Evolutionary conservation across 2,113 vertebrate genomes (phyloP).

Genomic region (Chlorodrepanis virens): DNA sequence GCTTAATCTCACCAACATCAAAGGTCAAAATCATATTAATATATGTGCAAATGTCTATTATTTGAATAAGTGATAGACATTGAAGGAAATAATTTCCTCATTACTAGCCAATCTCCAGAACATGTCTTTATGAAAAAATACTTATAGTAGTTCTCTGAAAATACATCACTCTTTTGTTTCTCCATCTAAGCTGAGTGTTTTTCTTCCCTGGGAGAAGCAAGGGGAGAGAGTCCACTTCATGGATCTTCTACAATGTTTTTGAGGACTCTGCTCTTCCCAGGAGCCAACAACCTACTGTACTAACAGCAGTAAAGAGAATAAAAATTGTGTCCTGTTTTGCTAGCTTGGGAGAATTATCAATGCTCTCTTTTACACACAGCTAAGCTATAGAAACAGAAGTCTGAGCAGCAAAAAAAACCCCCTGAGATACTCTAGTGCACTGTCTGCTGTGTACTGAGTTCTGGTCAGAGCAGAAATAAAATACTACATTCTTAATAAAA

Average conservation of each 20-base stretch:
- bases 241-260: not conserved
- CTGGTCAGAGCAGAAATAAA: not conserved
- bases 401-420: not conserved
- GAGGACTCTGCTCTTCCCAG: not conserved
- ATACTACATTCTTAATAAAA: not conserved
- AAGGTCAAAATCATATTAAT: not conserved
- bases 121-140: not conserved
- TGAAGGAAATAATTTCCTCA: not conserved
- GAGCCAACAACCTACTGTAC: not conserved
- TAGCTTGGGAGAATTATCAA: not conserved
- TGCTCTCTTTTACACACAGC: not conserved
- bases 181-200: not conserved
- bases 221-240: not conserved
- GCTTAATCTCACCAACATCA: not conserved
- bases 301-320: not conserved
- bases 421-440: not conserved
- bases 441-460: not conserved
- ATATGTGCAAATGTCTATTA: not conserved
- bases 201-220: not conserved
- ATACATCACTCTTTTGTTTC: not conserved
- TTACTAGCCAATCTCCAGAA: not conserved
- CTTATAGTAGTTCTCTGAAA: not conserved
- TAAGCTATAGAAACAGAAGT: not conserved
- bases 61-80: not conserved
- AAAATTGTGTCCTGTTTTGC: not conserved